phyloP scores from a whole-genome alignment of 2,888 invertebrate species.

The Tetragonisca angustula region DNA sequence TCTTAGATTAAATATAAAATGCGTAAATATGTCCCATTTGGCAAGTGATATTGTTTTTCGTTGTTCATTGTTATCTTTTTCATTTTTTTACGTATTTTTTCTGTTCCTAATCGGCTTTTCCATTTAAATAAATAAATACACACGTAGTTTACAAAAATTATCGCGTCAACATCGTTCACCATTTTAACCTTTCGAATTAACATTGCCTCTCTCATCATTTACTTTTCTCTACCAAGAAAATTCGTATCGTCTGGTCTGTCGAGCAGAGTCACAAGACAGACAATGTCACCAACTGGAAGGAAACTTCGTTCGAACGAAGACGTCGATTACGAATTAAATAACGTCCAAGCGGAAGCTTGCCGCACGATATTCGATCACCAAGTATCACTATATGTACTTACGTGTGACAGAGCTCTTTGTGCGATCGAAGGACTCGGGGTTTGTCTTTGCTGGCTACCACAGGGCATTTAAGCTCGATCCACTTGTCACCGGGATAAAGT shows the following conservation, averaged over 20 bases:
- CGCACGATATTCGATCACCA: conserved; percentile 42
- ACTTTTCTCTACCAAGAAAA: too few species aligned
- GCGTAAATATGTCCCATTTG: too few species aligned
- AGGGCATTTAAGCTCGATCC: conserved; percentile 44
- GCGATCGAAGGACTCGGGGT: conserved; percentile 19
- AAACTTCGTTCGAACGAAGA: not conserved
- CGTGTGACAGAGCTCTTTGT: conserved; percentile 27
- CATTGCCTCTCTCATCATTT: not conserved
- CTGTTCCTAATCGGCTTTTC: too few species aligned
- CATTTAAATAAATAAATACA: too few species aligned
- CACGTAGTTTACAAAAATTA: too few species aligned
- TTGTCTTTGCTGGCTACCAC: conserved; percentile 46
- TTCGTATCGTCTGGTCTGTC: not conserved
- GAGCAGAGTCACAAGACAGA: not conserved
- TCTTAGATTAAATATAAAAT: too few species aligned
- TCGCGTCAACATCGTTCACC: not conserved
- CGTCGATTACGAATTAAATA: conserved; percentile 29
- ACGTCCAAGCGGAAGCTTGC: not conserved
- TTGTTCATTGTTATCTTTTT: too few species aligned
- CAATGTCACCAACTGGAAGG: not conserved
- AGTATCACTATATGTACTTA: not conserved
- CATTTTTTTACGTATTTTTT: too few species aligned
- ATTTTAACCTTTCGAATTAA: not conserved
- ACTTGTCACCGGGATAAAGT: conserved; percentile 31
- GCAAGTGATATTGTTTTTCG: too few species aligned